Evolutionary conservation across 2,797 vertebrate species (phyloP).

Genomic region (Meda fulgida): DNA sequence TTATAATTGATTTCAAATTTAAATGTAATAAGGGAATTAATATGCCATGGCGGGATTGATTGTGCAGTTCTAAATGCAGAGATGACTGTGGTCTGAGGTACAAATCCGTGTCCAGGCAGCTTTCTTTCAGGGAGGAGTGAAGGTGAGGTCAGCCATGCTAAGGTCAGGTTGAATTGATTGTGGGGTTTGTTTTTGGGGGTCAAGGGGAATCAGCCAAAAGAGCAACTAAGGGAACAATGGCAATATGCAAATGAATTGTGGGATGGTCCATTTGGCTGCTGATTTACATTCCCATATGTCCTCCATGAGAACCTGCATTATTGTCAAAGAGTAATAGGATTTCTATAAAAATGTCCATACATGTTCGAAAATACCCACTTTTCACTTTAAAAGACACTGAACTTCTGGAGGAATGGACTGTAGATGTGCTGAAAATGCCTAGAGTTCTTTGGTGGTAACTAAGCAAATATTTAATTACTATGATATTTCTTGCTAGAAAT

Average conservation of each 20-base stretch:
- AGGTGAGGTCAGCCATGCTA: conserved; percentile 77
- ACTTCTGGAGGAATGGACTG: neutral
- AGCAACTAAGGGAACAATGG: conserved; percentile 67
- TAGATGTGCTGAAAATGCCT: neutral
- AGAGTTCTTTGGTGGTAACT: neutral
- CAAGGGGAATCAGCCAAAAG: conserved; percentile 60
- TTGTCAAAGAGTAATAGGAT: conserved; percentile 52
- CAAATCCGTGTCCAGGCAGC: neutral
- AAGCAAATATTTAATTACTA: too few species aligned
- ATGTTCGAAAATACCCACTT: neutral
- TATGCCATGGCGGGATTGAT: neutral
- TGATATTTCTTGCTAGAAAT: too few species aligned
- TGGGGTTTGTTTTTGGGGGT: conserved; percentile 62
- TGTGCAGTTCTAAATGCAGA: conserved; percentile 14
- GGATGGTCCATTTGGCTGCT: conserved; percentile 40
- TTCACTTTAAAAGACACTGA: conserved; percentile 18
- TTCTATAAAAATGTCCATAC: conserved; percentile 48
- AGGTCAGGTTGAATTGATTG: conserved; percentile 62
- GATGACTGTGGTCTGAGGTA: conserved; percentile 5
- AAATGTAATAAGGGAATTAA: neutral
- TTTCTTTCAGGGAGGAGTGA: conserved; percentile 58
- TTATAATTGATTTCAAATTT: neutral
- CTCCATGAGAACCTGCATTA: conserved; percentile 44
- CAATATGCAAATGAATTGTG: conserved; percentile 74
- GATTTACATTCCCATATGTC: conserved; percentile 75